Evolutionary conservation across 2,888 invertebrate genomes (phyloP).

Genomic region (Linhomoeus sp.): DNA sequence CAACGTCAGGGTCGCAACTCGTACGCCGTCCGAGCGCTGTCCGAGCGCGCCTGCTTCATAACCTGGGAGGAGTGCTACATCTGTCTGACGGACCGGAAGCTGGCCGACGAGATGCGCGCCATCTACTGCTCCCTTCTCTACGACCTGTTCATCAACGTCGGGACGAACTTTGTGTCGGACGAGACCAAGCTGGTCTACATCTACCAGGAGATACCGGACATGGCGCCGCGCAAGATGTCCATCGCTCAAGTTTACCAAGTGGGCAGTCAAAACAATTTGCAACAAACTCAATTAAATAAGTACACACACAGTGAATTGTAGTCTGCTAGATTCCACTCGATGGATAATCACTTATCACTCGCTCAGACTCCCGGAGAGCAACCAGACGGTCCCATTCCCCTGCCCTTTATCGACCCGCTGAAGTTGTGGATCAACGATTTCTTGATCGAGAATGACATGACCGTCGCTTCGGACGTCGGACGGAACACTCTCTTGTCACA

Average conservation of each 20-base stretch:
- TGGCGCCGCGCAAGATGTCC: conserved; percentile 14
- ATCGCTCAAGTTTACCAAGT: background rate
- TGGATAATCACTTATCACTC: too few species aligned
- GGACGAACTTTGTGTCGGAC: conserved; percentile 26
- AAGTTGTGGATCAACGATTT: conserved; percentile 18
- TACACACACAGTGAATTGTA: too few species aligned
- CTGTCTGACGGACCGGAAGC: conserved; percentile 22
- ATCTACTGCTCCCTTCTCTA: conserved; percentile 26
- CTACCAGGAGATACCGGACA: conserved; percentile 28
- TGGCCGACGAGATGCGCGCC: conserved; percentile 27
- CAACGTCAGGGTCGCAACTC: conserved; percentile 26
- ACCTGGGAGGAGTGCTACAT: conserved; percentile 29
- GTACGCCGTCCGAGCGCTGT: conserved; percentile 26
- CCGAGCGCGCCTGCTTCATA: conserved; percentile 25
- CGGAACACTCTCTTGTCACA: conserved; percentile 24
- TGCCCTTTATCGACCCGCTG: conserved; percentile 1
- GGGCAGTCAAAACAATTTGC: background rate
- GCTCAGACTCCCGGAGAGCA: too few species aligned
- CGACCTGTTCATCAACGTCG: conserved; percentile 30
- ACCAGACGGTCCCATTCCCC: background rate
- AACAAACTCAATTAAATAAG: too few species aligned
- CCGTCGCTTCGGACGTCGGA: conserved; percentile 28
- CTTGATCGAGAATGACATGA: conserved; percentile 25
- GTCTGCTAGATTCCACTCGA: too few species aligned
- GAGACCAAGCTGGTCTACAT: conserved; percentile 27